Percentiles rank a stretch among this genome's conserved stretches.
Conservation (phyloP, 2,888 invertebrate species). For the Cheilosia pagana region DNA sequence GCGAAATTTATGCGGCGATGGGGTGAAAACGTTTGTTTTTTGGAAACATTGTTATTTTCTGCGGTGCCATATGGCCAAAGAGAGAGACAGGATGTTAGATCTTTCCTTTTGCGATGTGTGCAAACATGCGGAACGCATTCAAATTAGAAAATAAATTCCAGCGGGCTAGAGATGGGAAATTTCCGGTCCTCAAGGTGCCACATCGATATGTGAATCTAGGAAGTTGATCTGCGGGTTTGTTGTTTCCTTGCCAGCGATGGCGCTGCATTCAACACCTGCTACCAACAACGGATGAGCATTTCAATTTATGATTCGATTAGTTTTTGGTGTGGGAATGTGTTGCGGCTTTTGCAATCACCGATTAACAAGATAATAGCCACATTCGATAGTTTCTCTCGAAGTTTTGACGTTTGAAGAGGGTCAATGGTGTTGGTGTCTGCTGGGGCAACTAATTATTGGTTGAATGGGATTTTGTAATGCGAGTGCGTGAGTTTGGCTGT, state of each 20-base stretch:
- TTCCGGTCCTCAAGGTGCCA: slow-evolving; percentile 43
- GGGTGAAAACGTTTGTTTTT: slow-evolving; percentile 48
- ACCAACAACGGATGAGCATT: slow-evolving; percentile 35
- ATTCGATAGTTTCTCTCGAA: slow-evolving; percentile 30
- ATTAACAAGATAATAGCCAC: background rate
- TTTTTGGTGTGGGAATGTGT: slow-evolving; percentile 27
- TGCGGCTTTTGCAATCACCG: slow-evolving; percentile 39
- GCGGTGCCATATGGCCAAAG: slow-evolving; percentile 62
- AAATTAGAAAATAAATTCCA: slow-evolving; percentile 59
- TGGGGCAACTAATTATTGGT: slow-evolving; percentile 26
- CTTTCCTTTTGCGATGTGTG: slow-evolving; percentile 51
- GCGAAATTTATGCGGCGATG: slow-evolving; percentile 42
- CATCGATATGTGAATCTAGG: slow-evolving; percentile 53
- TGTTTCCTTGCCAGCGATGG: slow-evolving; percentile 24
- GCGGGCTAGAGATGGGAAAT: slow-evolving; percentile 38
- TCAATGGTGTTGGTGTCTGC: slow-evolving; percentile 48
- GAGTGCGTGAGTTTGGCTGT: slow-evolving; percentile 19
- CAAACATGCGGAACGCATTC: slow-evolving; percentile 60
- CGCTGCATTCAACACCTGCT: slow-evolving; percentile 20
- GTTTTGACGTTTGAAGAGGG: slow-evolving; percentile 30
- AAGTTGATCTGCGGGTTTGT: slow-evolving; percentile 40
- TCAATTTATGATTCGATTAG: slow-evolving; percentile 46
- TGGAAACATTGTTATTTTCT: slow-evolving; percentile 3
- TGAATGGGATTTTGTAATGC: slow-evolving; percentile 4
- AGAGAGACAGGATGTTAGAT: slow-evolving; percentile 14